These are phyloP conservation scores for Oreamnos americanus DNA, from an alignment of 2,113 vertebrate species.

Conservation along the genomic window DNA sequence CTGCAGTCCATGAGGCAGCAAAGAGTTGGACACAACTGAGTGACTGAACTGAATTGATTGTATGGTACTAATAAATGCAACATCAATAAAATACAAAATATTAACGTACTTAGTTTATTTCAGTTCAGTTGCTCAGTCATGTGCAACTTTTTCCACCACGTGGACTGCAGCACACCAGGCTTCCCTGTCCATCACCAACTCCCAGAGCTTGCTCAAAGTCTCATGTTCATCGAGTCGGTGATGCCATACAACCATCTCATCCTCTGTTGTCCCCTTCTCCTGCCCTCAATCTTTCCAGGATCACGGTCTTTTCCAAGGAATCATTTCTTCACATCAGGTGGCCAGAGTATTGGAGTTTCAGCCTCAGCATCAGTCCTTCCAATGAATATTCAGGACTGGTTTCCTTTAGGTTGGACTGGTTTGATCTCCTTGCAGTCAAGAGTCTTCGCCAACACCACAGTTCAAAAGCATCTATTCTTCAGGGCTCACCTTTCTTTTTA, in stretches of 20 bases:
- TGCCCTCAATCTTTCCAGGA: background rate
- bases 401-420: background rate
- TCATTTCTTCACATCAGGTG: background rate
- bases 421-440: background rate
- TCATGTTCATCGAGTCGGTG: background rate
- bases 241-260: background rate
- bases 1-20: background rate
- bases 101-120: background rate
- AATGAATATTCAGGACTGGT: background rate
- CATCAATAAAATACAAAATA: background rate
- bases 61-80: background rate
- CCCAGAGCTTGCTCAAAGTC: background rate
- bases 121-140: background rate
- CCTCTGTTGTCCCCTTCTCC: background rate
- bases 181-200: background rate
- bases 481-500: fast-evolving
- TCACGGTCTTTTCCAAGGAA: background rate
- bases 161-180: background rate
- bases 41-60: background rate
- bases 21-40: background rate
- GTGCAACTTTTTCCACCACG: background rate
- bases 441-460: background rate
- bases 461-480: background rate
- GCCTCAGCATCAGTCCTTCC: background rate
- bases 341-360: background rate